Evolutionary conservation across 2,113 vertebrate species (phyloP).

Genomic region (Centropus unirufus): DNA sequence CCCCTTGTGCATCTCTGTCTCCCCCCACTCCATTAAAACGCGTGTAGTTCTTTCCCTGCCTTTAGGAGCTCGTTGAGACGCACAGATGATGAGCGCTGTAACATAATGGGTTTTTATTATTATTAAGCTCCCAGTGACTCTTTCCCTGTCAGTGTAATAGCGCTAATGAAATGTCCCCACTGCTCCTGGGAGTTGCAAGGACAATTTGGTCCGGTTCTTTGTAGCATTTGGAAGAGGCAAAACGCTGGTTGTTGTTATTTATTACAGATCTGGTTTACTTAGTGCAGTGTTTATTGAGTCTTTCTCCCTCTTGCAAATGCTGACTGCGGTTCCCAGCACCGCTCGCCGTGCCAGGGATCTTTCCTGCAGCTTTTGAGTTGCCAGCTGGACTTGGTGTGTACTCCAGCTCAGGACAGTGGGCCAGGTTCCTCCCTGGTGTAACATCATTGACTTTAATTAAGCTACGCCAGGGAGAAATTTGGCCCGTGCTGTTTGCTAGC

Average conservation of each 20-base stretch:
- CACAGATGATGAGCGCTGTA: background rate
- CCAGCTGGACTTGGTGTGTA: constrained; percentile 63
- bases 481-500: background rate
- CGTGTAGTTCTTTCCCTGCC: background rate
- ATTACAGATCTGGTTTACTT: background rate
- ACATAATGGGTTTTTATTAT: constrained; percentile 43
- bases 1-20: background rate
- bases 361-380: background rate
- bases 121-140: constrained; percentile 45
- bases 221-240: constrained; percentile 23
- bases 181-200: background rate
- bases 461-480: constrained; percentile 40
- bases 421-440: constrained; percentile 65
- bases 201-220: background rate
- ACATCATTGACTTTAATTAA: constrained; percentile 63
- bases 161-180: constrained; percentile 50
- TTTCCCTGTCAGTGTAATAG: constrained; percentile 20
- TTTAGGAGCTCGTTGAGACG: background rate
- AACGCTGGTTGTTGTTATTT: background rate
- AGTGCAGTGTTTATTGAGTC: background rate
- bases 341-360: constrained; percentile 31
- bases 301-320: background rate
- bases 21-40: background rate
- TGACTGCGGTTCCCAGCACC: background rate
- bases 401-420: constrained; percentile 57